phyloP scores from a whole-genome alignment of 2,888 invertebrate species.

The Drosophila setosimentum region DNA sequence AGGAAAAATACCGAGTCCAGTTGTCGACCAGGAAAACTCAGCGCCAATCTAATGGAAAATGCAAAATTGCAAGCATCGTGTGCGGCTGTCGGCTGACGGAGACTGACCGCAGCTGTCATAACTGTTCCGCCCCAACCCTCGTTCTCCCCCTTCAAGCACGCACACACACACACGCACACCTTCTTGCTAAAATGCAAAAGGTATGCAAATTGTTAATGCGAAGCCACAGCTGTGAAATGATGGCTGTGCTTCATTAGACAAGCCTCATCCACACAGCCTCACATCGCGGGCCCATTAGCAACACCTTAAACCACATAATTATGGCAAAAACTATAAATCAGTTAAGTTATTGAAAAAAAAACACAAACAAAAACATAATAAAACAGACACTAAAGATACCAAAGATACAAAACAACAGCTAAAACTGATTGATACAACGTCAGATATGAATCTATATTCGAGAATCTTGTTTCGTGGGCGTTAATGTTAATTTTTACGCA shows the following conservation, averaged over 20 bases:
- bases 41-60: constrained; percentile 61
- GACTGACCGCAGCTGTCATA: constrained; percentile 61
- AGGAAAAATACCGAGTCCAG: neutral
- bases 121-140: constrained; percentile 17
- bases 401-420: constrained; percentile 17
- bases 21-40: constrained; percentile 37
- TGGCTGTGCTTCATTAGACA: constrained; percentile 47
- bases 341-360: constrained; percentile 14
- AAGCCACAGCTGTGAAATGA: constrained; percentile 37
- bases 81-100: constrained; percentile 43
- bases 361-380: constrained; percentile 31
- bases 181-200: neutral
- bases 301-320: constrained; percentile 66
- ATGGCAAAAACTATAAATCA: constrained; percentile 60
- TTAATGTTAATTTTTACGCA: constrained; percentile 61
- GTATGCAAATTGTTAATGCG: constrained; percentile 21
- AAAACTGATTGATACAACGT: neutral
- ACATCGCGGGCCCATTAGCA: constrained; percentile 54
- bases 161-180: neutral
- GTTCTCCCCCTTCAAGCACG: neutral
- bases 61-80: constrained; percentile 45
- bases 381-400: constrained; percentile 21
- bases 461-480: constrained; percentile 52
- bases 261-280: constrained; percentile 15
- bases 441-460: constrained; percentile 8